phyloP scores from a whole-genome alignment of 2,113 vertebrate species.

The Etia nguti region DNA sequence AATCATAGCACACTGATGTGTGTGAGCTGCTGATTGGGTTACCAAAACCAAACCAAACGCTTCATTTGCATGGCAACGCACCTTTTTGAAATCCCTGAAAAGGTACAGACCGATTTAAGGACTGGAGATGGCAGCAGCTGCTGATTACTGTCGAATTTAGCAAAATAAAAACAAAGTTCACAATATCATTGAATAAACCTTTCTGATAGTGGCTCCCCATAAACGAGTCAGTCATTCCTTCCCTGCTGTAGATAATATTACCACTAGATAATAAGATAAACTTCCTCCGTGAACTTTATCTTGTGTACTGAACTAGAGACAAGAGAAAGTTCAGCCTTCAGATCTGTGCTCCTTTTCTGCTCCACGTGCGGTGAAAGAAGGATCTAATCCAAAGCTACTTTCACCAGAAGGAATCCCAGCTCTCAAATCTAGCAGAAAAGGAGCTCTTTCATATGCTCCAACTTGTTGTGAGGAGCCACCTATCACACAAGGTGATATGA shows the following conservation, averaged over 20 bases:
- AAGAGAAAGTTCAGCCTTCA: neutral
- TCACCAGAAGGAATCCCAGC: neutral
- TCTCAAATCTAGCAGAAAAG: neutral
- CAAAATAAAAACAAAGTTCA: neutral
- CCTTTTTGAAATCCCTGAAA: neutral
- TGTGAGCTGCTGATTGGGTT: neutral
- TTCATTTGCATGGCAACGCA: neutral
- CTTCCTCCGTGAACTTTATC: constrained; percentile 13
- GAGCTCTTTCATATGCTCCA: neutral
- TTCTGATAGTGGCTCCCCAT: neutral
- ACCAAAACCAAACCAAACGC: neutral
- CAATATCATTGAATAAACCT: neutral
- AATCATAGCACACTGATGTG: neutral
- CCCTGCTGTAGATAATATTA: neutral
- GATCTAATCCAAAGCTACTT: neutral
- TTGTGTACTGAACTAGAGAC: neutral
- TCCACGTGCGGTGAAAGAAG: neutral
- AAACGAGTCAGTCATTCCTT: neutral
- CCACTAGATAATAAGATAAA: neutral
- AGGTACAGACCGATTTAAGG: neutral
- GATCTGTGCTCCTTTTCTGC: neutral
- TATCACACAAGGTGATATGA: neutral
- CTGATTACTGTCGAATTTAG: neutral
- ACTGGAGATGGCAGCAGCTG: neutral
- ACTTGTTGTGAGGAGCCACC: neutral